These are phyloP conservation scores for Cataglyphis cursor DNA, from an alignment of 2,888 invertebrate species.

Conservation along the genomic window DNA sequence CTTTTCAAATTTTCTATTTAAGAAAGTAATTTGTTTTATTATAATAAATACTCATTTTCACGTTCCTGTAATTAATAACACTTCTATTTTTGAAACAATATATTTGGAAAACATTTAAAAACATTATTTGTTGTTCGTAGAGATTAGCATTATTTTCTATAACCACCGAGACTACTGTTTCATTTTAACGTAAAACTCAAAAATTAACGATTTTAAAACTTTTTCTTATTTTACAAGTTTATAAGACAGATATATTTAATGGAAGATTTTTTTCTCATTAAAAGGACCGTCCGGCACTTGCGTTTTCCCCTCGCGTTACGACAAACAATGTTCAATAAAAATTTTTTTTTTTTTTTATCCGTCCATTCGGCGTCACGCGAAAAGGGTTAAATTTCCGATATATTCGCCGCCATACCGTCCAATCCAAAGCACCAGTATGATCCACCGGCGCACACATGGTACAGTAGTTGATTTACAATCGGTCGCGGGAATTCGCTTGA, in stretches of 20 bases:
- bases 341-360: background rate
- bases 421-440: slow-evolving; percentile 62
- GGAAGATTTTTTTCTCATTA: background rate
- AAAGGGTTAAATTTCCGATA: slow-evolving; percentile 53
- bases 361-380: background rate
- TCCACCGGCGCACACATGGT: slow-evolving; percentile 53
- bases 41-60: background rate
- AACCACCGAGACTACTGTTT: background rate
- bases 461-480: slow-evolving; percentile 76
- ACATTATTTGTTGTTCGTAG: background rate
- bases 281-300: background rate
- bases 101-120: background rate
- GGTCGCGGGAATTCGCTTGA: slow-evolving; percentile 66
- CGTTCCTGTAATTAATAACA: background rate
- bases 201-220: background rate
- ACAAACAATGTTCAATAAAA: slow-evolving; percentile 38
- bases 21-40: background rate
- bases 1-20: background rate
- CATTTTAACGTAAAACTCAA: too few species aligned
- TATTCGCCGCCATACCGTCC: slow-evolving; percentile 47
- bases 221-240: slow-evolving; percentile 5
- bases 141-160: background rate
- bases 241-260: background rate
- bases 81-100: background rate
- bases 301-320: slow-evolving; percentile 3